A percentile compares a stretch with the other conserved stretches of the same genome.
Evolutionary conservation across 2,797 vertebrate genomes (phyloP).

Genomic region (Saguinus oedipus): DNA sequence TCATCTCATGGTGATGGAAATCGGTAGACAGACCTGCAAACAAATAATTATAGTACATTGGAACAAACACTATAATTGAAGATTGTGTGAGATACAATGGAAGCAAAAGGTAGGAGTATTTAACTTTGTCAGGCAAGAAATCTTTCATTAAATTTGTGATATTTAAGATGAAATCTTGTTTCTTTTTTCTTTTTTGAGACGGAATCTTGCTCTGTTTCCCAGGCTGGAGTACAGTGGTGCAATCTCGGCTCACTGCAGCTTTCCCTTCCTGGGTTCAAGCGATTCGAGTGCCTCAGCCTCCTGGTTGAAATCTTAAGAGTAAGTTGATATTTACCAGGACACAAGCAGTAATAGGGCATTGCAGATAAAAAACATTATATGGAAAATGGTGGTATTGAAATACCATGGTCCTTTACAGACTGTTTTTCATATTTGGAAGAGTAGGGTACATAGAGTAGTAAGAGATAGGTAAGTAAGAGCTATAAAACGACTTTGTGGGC

Average conservation of each 20-base stretch:
- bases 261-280: too few relatives aligned
- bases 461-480: not conserved
- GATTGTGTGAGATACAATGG: not conserved
- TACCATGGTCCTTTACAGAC: not conserved
- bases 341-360: not conserved
- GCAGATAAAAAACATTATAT: not conserved
- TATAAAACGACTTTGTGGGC: not conserved
- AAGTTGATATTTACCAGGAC: not conserved
- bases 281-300: too few relatives aligned
- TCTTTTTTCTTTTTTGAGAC: too few relatives aligned
- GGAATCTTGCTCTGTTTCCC: too few relatives aligned
- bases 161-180: not conserved
- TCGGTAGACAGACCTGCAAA: slow-evolving; percentile 33
- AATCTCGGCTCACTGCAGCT: too few relatives aligned
- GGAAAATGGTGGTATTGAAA: not conserved
- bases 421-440: not conserved
- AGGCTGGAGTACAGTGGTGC: too few relatives aligned
- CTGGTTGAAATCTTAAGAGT: not conserved
- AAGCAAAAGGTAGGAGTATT: slow-evolving; percentile 26
- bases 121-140: slow-evolving; percentile 26
- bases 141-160: slow-evolving; percentile 4
- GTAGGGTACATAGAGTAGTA: not conserved
- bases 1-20: not conserved
- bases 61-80: slow-evolving; percentile 32
- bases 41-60: slow-evolving; percentile 24